Conservation (phyloP, 1,140 invertebrate genomes). For the Panonychus citri region DNA sequence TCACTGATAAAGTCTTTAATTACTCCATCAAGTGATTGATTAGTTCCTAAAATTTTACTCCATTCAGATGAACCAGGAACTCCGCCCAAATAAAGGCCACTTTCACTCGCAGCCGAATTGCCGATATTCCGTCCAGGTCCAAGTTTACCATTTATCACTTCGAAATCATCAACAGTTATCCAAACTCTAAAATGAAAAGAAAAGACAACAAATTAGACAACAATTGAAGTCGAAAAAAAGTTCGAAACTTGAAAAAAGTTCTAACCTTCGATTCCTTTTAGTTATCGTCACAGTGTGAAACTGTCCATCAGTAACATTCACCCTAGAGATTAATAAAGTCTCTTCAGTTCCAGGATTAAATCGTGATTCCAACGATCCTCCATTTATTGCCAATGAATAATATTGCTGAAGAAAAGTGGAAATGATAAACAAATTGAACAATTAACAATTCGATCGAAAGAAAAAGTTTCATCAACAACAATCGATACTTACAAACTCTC, state of each 20-base stretch:
- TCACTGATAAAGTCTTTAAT: slow-evolving; percentile 60
- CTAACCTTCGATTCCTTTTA: slow-evolving; percentile 13
- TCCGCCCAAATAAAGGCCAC: slow-evolving; percentile 37
- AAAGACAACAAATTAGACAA: neutral
- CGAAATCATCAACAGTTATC: slow-evolving; percentile 33
- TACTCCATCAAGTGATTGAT: slow-evolving; percentile 36
- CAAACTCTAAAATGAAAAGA: slow-evolving; percentile 4
- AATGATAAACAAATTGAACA: neutral
- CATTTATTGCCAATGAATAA: slow-evolving; percentile 38
- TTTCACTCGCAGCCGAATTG: slow-evolving; percentile 23
- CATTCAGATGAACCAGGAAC: slow-evolving; percentile 28
- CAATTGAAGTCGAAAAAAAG: neutral
- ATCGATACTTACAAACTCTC: neutral
- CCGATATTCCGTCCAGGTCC: slow-evolving; percentile 26
- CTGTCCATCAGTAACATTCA: slow-evolving; percentile 15
- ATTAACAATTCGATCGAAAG: too few species aligned
- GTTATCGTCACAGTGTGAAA: slow-evolving; percentile 15
- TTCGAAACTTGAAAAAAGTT: too few species aligned
- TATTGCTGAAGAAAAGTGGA: slow-evolving; percentile 28
- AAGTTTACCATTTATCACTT: slow-evolving; percentile 28
- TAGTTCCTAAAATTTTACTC: slow-evolving; percentile 29
- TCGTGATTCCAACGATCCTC: slow-evolving; percentile 38
- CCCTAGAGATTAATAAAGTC: slow-evolving; percentile 19
- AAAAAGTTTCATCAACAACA: neutral
- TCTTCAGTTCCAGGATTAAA: slow-evolving; percentile 41